Evolutionary conservation across 2,797 vertebrate genomes (phyloP).

Genomic region (Sciurus carolinensis): DNA sequence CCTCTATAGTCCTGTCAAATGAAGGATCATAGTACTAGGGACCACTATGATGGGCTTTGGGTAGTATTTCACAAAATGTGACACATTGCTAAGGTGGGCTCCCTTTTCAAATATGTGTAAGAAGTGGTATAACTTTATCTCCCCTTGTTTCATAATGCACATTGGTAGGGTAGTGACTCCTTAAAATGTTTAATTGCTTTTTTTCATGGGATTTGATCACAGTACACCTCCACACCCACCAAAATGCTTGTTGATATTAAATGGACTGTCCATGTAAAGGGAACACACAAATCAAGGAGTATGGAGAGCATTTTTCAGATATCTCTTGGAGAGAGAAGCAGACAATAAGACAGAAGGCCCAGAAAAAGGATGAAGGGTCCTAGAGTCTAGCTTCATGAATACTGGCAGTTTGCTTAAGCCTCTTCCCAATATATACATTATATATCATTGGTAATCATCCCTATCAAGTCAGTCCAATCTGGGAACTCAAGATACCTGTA

Average conservation of each 20-base stretch:
- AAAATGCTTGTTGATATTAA: background rate
- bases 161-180: background rate
- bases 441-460: background rate
- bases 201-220: slow-evolving; percentile 4
- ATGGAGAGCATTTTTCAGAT: background rate
- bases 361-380: background rate
- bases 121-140: background rate
- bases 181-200: background rate
- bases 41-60: background rate
- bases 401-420: background rate
- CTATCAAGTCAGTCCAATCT: background rate
- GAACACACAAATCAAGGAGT: background rate
- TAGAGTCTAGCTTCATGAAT: background rate
- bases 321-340: background rate
- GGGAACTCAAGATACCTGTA: background rate
- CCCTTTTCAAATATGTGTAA: slow-evolving; percentile 20
- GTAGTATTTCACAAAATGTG: background rate
- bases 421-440: background rate
- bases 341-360: background rate
- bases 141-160: background rate
- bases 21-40: background rate
- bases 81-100: background rate
- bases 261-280: background rate
- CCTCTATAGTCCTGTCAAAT: background rate
- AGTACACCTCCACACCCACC: background rate